These are phyloP conservation scores for Rhabdomys dilectus DNA, from an alignment of 2,113 vertebrate genomes.

Conservation along the genomic window DNA sequence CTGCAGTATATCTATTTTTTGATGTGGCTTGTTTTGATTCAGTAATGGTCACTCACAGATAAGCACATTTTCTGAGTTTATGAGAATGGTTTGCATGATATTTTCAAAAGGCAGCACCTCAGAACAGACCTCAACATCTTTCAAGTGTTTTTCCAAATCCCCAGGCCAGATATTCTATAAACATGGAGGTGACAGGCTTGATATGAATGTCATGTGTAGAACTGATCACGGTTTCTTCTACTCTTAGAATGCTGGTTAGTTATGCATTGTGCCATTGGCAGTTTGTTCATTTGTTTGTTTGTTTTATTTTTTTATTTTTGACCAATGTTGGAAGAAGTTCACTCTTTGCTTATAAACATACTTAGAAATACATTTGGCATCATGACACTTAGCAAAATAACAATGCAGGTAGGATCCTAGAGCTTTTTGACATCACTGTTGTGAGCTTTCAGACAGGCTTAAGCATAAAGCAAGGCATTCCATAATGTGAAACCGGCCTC, in stretches of 20 bases:
- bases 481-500: background rate
- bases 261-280: background rate
- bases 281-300: no score
- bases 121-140: background rate
- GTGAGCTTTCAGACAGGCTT: background rate
- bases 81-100: background rate
- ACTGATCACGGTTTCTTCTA: background rate
- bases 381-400: background rate
- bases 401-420: no score
- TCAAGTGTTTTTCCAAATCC: background rate
- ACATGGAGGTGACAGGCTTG: background rate
- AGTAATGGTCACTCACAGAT: no score
- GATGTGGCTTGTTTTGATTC: background rate
- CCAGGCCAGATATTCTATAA: background rate
- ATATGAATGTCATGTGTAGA: no score
- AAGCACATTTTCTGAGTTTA: background rate
- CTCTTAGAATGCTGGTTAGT: background rate
- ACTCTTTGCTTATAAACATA: background rate
- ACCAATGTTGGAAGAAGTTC: fast-evolving
- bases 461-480: background rate
- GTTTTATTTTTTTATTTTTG: background rate
- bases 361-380: background rate
- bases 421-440: no score
- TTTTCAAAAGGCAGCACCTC: background rate
- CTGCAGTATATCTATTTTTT: background rate